phyloP scores from a whole-genome alignment of 1,140 invertebrate species.

The Pachypeltis micranthus region DNA sequence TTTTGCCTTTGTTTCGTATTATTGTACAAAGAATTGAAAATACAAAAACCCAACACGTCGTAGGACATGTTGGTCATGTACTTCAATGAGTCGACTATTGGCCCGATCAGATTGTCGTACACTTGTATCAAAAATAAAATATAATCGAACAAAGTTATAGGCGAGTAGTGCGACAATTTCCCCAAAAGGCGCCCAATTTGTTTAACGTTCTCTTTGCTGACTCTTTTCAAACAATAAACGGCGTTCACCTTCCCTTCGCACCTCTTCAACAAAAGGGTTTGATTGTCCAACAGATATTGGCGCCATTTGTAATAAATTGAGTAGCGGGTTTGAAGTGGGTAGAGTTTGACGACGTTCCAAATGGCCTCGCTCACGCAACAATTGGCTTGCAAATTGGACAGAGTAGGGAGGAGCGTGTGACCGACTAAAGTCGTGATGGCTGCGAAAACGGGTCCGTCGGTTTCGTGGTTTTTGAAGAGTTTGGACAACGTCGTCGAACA shows the following conservation, averaged over 20 bases:
- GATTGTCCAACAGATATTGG: slow-evolving; percentile 15
- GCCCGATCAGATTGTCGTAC: slow-evolving; percentile 92
- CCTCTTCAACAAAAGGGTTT: slow-evolving; percentile 11
- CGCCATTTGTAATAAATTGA: slow-evolving; percentile 20
- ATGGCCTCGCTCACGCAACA: slow-evolving; percentile 92
- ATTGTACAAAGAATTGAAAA: slow-evolving; percentile 79
- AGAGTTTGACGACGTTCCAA: slow-evolving; percentile 82
- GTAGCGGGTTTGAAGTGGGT: slow-evolving; percentile 80
- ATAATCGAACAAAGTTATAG: slow-evolving; percentile 93
- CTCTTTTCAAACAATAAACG: slow-evolving; percentile 93
- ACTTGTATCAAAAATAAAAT: slow-evolving; percentile 85
- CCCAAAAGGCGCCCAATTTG: slow-evolving; percentile 88
- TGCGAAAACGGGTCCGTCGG: not conserved
- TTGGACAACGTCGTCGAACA: not conserved
- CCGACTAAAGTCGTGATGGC: slow-evolving; percentile 79
- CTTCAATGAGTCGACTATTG: slow-evolving; percentile 95
- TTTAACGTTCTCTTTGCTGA: slow-evolving; percentile 98
- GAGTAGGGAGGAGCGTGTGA: slow-evolving; percentile 71
- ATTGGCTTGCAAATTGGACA: slow-evolving; percentile 86
- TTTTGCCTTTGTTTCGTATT: slow-evolving; percentile 46
- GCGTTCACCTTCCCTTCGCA: slow-evolving; percentile 44
- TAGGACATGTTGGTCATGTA: slow-evolving; percentile 92
- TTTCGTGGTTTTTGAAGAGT: slow-evolving; percentile 1
- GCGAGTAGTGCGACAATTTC: slow-evolving; percentile 92
- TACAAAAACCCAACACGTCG: slow-evolving; percentile 90